phyloP scores from a whole-genome alignment of 1,140 invertebrate genomes.

The Drosophila truncata region DNA sequence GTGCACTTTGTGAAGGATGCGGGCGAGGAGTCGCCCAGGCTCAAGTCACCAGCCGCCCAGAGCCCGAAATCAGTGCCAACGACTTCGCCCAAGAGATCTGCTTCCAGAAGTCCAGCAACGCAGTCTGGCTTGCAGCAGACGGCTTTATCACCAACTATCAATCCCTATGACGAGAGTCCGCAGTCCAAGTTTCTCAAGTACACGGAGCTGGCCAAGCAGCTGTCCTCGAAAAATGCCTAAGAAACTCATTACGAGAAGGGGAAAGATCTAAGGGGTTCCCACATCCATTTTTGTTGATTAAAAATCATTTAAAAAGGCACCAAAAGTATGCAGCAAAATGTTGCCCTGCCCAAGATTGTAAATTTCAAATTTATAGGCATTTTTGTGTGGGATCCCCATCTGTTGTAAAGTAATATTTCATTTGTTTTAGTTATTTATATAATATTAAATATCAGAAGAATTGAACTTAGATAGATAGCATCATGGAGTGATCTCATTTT shows the following conservation, averaged over 20 bases:
- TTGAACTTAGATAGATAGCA: background rate
- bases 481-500: conserved; percentile 9
- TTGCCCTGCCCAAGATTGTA: background rate
- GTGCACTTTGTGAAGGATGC: conserved; percentile 98
- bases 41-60: conserved; percentile 77
- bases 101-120: conserved; percentile 73
- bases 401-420: background rate
- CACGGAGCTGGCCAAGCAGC: conserved; percentile 97
- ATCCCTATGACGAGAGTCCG: conserved; percentile 94
- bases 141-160: conserved; percentile 85
- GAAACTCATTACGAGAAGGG: background rate
- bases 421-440: background rate
- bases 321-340: background rate
- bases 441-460: conserved; percentile 4
- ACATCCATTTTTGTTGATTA: background rate
- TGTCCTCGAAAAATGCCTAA: conserved; percentile 97
- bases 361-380: background rate
- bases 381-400: background rate
- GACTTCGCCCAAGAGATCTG: conserved; percentile 72
- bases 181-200: conserved; percentile 99
- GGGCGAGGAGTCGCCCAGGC: conserved; percentile 88
- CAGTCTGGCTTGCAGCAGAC: conserved; percentile 34
- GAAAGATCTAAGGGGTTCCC: background rate
- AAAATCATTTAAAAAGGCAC: background rate
- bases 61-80: conserved; percentile 71